Conservation (phyloP, 2,113 vertebrate species). For the Gallinago jamesoni region DNA sequence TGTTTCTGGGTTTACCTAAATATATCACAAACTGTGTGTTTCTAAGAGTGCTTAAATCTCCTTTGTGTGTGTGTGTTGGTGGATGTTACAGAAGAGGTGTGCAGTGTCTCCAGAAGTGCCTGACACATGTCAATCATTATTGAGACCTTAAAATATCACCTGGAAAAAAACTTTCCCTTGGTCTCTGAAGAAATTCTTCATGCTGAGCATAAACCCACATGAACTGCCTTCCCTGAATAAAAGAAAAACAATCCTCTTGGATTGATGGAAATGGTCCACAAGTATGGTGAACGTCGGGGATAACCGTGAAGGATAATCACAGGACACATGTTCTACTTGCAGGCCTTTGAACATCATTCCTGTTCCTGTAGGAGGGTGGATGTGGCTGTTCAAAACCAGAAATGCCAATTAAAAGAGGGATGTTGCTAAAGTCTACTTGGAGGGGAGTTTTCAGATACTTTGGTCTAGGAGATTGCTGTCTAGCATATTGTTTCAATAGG, state of each 20-base stretch:
- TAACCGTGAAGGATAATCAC: background rate
- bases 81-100: background rate
- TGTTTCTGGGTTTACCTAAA: background rate
- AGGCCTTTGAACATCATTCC: background rate
- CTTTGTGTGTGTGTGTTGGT: background rate
- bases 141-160: background rate
- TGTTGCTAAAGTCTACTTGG: background rate
- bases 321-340: background rate
- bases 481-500: background rate
- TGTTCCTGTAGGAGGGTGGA: background rate
- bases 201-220: background rate
- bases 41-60: background rate
- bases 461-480: background rate
- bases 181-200: background rate
- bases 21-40: background rate
- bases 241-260: background rate
- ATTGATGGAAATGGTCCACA: background rate
- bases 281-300: background rate
- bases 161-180: background rate
- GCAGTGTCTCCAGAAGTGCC: background rate
- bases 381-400: background rate
- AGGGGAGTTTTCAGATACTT: background rate
- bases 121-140: background rate
- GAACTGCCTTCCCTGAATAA: background rate
- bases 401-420: background rate